Evolutionary conservation across 1,140 invertebrate species (phyloP), one percentile per base, ranked within the genome.

Genomic region (Hirudo medicinalis): DNA sequence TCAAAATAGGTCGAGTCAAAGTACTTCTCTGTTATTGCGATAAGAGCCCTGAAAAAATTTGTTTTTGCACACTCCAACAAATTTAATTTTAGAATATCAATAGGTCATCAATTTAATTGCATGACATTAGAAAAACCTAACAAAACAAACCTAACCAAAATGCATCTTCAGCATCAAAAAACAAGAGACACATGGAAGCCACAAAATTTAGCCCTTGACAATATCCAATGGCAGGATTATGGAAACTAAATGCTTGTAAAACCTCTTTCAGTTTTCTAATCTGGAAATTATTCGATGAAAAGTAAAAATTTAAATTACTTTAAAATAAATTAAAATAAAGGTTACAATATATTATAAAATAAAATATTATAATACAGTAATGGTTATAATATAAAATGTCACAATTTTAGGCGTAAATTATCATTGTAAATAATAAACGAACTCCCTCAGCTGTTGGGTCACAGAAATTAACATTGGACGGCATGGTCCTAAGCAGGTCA

Each of bases 201-300:
- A 85, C 79, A 76, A 85, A 85, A 76, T 85, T 85, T 84, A 85
- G 85, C 43, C 84, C 84, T 77, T 85, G 84, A 73, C 84, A 85
- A 74, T 85, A 85, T 15, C 85, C 85, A 55, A 84, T 76, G 4
- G 72, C 75, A 20, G 81, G 79, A 70, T 82, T 84, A 75, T 85
- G 83, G 27, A 85, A 78, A 76, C 83, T 85, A 77, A 82, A 85
- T 19, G 83, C 83, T 63, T 82, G 77, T n/a, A 85, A 75, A 5
- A 85, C 83, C 76, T 84, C 80, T 76, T 81, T 80, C 68, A 83
- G 71, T 75, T 83, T 82, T 76, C 80, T 81, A 63, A 84, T 78
- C 83, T 84, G 72, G 73, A 77, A 49, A 49, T 49, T 17, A 13
- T 49, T 9, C 3, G 9, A 15, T 9, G 11, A 49, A 49, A 17